phyloP scores from a whole-genome alignment of 2,113 vertebrate genomes.

The Megaceryle torquata region DNA sequence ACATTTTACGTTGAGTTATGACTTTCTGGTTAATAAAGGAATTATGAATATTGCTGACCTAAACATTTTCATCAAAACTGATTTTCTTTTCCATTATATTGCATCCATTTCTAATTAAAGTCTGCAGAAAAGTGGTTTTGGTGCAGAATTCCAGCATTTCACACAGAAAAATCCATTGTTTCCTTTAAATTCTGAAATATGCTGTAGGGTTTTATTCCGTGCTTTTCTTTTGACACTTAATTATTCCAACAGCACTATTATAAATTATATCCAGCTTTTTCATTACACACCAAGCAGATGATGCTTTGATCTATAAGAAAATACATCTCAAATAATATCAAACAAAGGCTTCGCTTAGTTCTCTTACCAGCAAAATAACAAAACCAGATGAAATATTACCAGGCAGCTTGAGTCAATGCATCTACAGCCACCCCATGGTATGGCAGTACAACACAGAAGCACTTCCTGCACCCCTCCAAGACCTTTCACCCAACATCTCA shows the following conservation, averaged over 20 bases:
- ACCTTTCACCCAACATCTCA: not conserved
- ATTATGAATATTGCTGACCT: not conserved
- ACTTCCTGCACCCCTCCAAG: not conserved
- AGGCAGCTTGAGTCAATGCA: not conserved
- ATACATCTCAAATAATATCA: not conserved
- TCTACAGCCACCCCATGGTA: accelerated
- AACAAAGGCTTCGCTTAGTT: not conserved
- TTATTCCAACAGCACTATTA: not conserved
- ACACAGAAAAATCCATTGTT: not conserved
- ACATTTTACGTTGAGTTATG: not conserved
- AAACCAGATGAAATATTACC: not conserved
- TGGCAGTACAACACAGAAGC: not conserved
- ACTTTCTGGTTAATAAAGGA: not conserved
- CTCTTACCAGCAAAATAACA: not conserved
- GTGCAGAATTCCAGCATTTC: not conserved
- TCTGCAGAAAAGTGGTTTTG: not conserved
- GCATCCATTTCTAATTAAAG: not conserved
- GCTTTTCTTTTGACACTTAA: not conserved
- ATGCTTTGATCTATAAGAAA: not conserved
- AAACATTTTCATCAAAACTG: not conserved
- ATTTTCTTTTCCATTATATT: not conserved
- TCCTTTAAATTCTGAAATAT: not conserved
- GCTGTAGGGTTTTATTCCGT: not conserved
- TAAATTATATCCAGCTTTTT: not conserved
- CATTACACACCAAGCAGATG: accelerated